These are phyloP conservation scores for Ictidomys tridecemlineatus DNA, from an alignment of 2,113 vertebrate species.

Conservation along the genomic window DNA sequence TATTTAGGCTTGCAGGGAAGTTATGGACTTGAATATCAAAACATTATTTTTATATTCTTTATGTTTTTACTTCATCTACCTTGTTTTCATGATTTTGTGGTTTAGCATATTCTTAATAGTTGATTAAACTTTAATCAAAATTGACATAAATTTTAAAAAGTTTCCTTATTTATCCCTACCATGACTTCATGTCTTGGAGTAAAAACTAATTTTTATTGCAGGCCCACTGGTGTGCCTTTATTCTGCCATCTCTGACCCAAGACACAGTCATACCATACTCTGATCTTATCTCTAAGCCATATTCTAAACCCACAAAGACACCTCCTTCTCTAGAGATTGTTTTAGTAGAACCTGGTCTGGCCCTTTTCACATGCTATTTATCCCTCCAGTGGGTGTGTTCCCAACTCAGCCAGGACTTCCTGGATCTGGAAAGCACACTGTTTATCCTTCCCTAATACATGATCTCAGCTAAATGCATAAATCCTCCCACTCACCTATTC, in stretches of 20 bases:
- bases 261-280: background rate
- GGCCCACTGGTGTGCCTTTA: background rate
- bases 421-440: background rate
- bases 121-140: constrained; percentile 12
- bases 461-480: background rate
- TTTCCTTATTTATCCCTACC: background rate
- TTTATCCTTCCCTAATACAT: background rate
- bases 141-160: background rate
- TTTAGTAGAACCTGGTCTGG: background rate
- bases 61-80: background rate
- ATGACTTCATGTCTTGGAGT: background rate
- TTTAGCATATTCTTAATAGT: background rate
- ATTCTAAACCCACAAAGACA: background rate
- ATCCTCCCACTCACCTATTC: background rate
- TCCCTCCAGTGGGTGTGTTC: background rate
- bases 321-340: background rate
- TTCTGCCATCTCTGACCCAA: background rate
- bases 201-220: background rate
- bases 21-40: background rate
- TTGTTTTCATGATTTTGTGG: background rate
- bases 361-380: background rate
- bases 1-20: background rate
- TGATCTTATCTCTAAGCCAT: background rate
- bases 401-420: rapidly evolving
- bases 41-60: background rate